Evolutionary conservation across 2,113 vertebrate species (phyloP).

Genomic region (Coptodon rendalli): DNA sequence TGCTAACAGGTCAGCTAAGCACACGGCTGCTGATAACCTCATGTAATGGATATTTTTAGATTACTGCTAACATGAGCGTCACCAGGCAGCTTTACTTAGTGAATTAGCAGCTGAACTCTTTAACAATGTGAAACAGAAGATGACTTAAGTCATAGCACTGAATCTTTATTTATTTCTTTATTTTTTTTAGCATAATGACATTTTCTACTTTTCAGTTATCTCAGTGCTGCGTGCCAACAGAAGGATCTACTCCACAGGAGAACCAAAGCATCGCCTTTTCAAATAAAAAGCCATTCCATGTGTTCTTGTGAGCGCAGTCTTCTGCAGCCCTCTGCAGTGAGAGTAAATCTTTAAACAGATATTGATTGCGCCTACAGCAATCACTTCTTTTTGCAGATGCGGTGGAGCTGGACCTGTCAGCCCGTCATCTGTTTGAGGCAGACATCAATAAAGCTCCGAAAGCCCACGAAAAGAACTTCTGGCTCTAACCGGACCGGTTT

Average conservation of each 20-base stretch:
- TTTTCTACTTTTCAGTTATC: neutral
- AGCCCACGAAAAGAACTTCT: neutral
- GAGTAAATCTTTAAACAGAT: neutral
- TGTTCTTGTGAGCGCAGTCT: neutral
- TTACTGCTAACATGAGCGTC: neutral
- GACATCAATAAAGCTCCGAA: neutral
- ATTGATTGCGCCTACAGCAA: neutral
- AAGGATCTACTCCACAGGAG: neutral
- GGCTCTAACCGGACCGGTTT: neutral
- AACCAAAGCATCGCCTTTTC: neutral
- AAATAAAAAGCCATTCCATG: neutral
- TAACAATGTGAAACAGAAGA: slow-evolving; percentile 41
- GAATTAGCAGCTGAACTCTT: slow-evolving; percentile 32
- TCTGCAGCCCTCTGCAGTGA: neutral
- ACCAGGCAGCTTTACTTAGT: slow-evolving; percentile 5
- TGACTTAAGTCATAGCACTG: neutral
- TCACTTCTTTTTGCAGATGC: neutral
- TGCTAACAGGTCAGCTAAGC: neutral
- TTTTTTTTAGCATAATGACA: neutral
- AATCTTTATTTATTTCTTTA: neutral
- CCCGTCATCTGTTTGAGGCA: neutral
- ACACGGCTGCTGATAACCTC: neutral
- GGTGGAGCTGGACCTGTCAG: neutral
- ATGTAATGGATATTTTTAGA: slow-evolving; percentile 57
- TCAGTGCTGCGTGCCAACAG: neutral